Evolutionary conservation across 2,888 invertebrate species (phyloP).

Genomic region (Oxyscelio sp.): DNA sequence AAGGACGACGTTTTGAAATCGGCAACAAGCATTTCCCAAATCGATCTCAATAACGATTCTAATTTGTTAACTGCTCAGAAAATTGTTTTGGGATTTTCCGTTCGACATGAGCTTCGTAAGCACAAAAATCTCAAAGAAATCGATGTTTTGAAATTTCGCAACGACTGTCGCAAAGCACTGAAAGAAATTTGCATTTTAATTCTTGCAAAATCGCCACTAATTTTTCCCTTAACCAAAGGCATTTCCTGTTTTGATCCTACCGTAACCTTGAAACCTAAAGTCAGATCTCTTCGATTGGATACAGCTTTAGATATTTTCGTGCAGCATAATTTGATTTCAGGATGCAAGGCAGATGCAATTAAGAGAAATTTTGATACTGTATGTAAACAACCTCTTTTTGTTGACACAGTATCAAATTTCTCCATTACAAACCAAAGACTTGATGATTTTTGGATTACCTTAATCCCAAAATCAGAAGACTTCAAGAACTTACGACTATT

Average conservation of each 20-base stretch:
- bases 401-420: conserved; percentile 8
- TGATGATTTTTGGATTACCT: conserved; percentile 39
- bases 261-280: not conserved
- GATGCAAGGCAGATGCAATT: conserved; percentile 25
- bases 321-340: conserved; percentile 39
- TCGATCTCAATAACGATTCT: too few relatives aligned
- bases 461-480: conserved; percentile 29
- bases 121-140: too few relatives aligned
- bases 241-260: conserved; percentile 32
- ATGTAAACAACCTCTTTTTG: conserved; percentile 16
- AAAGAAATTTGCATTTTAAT: too few relatives aligned
- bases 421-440: conserved; percentile 6
- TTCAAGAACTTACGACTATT: conserved; percentile 10
- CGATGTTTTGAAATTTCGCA: too few relatives aligned
- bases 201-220: too few relatives aligned
- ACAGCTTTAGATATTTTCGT: conserved; percentile 31
- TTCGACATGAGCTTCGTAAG: too few relatives aligned
- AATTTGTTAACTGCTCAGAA: too few relatives aligned
- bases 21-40: too few relatives aligned
- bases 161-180: too few relatives aligned
- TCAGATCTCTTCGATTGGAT: conserved; percentile 4
- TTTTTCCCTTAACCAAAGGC: conserved; percentile 32
- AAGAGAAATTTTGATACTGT: conserved; percentile 14
- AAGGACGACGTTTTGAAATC: too few relatives aligned
- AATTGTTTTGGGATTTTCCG: too few relatives aligned